Conservation (phyloP, 2,113 vertebrate species). For the Corythornis vintsioides region DNA sequence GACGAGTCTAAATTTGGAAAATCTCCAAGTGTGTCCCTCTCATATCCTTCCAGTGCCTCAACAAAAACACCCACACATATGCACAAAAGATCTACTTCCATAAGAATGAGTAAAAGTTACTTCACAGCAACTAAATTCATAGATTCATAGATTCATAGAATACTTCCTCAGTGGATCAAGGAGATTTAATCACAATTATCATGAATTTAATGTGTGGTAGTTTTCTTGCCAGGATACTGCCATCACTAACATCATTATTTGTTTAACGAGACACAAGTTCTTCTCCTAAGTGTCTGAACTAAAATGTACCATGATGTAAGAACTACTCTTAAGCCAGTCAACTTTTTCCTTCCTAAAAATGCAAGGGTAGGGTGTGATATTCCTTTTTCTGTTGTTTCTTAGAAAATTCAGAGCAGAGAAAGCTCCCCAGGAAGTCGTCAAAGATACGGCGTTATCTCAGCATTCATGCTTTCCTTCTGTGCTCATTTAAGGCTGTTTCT, state of each 20-base stretch:
- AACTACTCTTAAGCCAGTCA: background rate
- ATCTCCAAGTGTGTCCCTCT: background rate
- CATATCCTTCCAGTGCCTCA: background rate
- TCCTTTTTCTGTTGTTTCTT: background rate
- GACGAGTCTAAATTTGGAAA: background rate
- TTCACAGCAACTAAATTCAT: background rate
- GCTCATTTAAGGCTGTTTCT: background rate
- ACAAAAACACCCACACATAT: slow-evolving; percentile 1
- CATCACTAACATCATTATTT: background rate
- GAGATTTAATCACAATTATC: background rate
- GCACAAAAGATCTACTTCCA: background rate
- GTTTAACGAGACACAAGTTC: background rate
- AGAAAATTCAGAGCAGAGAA: background rate
- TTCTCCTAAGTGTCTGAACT: background rate
- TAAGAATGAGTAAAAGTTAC: background rate
- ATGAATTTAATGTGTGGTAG: background rate
- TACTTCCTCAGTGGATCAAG: background rate
- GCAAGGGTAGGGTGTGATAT: background rate
- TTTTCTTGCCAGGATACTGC: slow-evolving; percentile 11
- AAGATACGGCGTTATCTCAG: background rate
- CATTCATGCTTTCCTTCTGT: background rate
- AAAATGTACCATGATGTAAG: background rate
- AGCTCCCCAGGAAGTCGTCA: background rate
- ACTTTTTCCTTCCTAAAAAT: background rate
- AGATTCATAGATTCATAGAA: too few species aligned